phyloP scores from a whole-genome alignment of 2,797 vertebrate species.

The Artibeus lituratus region DNA sequence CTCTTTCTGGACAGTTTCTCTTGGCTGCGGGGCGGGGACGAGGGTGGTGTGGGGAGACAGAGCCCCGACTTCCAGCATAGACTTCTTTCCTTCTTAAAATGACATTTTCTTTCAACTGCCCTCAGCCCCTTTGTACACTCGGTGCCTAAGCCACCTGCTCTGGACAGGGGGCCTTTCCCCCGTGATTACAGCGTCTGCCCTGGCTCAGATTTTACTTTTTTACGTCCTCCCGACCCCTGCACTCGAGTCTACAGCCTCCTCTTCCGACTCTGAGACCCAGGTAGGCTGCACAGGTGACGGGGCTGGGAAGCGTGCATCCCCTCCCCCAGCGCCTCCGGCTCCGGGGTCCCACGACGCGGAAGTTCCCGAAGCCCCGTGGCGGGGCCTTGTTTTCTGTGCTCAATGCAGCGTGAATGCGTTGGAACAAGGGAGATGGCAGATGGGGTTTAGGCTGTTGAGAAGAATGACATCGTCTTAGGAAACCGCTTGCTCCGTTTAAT shows the following conservation, averaged over 20 bases:
- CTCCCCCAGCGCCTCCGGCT: neutral
- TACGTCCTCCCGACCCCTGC: rapidly evolving
- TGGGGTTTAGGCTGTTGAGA: neutral
- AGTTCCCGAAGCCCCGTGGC: neutral
- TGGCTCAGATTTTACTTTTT: neutral
- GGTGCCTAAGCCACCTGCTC: neutral
- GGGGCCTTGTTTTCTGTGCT: neutral
- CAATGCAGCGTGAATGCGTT: neutral
- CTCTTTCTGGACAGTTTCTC: neutral
- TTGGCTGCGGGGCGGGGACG: neutral
- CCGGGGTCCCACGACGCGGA: neutral
- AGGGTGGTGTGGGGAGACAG: neutral
- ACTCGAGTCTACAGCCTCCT: neutral
- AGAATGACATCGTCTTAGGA: neutral
- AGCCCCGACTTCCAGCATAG: neutral
- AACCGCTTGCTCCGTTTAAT: neutral
- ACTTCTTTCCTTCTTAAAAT: neutral
- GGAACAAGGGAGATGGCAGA: neutral
- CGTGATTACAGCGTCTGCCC: neutral
- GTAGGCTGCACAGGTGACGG: neutral
- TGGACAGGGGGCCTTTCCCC: neutral
- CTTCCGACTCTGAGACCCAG: neutral
- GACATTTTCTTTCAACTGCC: neutral
- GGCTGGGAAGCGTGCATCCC: neutral
- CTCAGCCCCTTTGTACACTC: neutral